These are phyloP conservation scores for Channa argus DNA, from an alignment of 2,113 vertebrate genomes.

Conservation along the genomic window DNA sequence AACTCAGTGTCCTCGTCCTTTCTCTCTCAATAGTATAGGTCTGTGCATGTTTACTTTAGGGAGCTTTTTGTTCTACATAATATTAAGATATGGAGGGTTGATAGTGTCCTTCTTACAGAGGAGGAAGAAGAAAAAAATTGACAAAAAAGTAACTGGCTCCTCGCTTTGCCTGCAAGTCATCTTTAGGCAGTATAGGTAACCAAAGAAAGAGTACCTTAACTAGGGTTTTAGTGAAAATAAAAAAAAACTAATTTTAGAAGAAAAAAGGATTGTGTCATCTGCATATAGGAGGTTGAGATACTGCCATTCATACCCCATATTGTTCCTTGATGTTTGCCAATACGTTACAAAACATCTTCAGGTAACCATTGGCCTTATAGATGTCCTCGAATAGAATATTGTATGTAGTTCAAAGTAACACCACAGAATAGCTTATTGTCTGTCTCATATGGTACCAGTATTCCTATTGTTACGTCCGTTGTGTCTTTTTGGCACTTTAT, in stretches of 20 bases:
- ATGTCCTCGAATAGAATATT: conserved; percentile 88
- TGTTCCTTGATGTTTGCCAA: conserved; percentile 87
- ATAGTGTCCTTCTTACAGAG: conserved; percentile 53
- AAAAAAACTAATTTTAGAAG: conserved; percentile 55
- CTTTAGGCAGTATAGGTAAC: conserved; percentile 83
- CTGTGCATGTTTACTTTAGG: conserved; percentile 79
- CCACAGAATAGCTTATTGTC: conserved; percentile 82
- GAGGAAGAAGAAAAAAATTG: conserved; percentile 28
- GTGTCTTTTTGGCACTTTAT: conserved; percentile 95
- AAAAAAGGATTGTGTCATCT: conserved; percentile 64
- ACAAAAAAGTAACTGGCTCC: conserved; percentile 48
- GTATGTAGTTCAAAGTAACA: conserved; percentile 81
- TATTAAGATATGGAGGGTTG: conserved; percentile 55
- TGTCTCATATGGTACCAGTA: conserved; percentile 83
- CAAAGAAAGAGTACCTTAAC: conserved; percentile 85
- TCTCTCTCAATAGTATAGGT: conserved; percentile 53
- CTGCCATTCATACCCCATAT: conserved; percentile 86
- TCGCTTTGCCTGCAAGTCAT: conserved; percentile 79
- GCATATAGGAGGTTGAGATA: conserved; percentile 82
- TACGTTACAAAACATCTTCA: conserved; percentile 90
- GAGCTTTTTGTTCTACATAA: conserved; percentile 66
- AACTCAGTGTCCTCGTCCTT: conserved; percentile 72
- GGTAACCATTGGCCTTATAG: conserved; percentile 97
- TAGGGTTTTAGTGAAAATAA: conserved; percentile 64
- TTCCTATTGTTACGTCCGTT: conserved; percentile 85